A percentile compares a stretch with the other conserved stretches of the same genome.
These are phyloP conservation scores for Hydra vulgaris DNA, from an alignment of 30 jellyfish, hydroid and myxozoan species.

Conservation along the genomic window DNA sequence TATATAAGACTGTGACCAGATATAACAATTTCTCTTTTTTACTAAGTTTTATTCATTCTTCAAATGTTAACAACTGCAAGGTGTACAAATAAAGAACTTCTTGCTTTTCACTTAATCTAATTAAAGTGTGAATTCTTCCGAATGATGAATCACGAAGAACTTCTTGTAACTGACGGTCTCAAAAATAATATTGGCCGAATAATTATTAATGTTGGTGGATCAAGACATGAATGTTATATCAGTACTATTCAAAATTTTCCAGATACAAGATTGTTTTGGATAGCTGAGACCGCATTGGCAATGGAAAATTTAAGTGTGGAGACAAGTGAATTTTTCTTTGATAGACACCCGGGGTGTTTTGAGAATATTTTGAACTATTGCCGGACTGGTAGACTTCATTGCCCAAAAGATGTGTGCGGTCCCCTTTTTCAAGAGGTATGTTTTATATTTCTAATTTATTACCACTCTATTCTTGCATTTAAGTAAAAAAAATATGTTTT, in stretches of 20 bases:
- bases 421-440: conserved; percentile 61
- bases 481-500: no score
- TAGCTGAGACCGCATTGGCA: conserved; percentile 94
- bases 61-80: no score
- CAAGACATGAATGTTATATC: conserved; percentile 81
- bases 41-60: no score
- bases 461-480: no score
- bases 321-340: conserved; percentile 82
- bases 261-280: conserved; percentile 91
- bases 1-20: no score
- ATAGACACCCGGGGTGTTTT: conserved; percentile 92
- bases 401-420: conserved; percentile 98
- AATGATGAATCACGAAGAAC: background rate
- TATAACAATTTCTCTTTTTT: no score
- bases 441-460: no score
- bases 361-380: conserved; percentile 78
- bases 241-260: conserved; percentile 90
- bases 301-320: conserved; percentile 89
- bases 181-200: conserved; percentile 50
- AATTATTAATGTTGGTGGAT: conserved; percentile 91
- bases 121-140: no score
- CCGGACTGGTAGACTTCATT: conserved; percentile 89
- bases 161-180: background rate
- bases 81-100: no score
- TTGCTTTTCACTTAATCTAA: no score